Evolutionary conservation across 2,797 vertebrate genomes (phyloP), one percentile per base, ranked within the genome.

Genomic region (Acridotheres tristis): DNA sequence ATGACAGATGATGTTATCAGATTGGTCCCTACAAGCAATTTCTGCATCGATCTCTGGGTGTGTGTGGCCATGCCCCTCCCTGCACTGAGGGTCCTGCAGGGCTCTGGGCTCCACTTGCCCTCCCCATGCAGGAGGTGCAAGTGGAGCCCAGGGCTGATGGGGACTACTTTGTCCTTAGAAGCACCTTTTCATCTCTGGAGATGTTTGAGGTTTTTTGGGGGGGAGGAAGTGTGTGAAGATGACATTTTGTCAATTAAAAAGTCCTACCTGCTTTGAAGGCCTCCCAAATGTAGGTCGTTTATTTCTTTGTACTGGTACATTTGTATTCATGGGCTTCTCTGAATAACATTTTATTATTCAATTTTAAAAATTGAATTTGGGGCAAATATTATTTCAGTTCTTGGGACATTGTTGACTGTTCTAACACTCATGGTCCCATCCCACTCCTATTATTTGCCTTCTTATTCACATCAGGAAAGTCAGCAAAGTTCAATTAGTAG

Each of bases 251-350:
- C 72, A 75, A 16, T 83, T 85, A 48, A 71, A 65, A 76, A 72
- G 53, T 75, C 36, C 54, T 58, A 5, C 19, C 25, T 66, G 65
- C 59, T 92, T 92, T 93, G 83, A 89, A 90, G 57, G 67, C 40
- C 22, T 89, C 50, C 7, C 11, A 66, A 51, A 88, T 91, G 43
- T 90, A 68, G 84, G 90, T 66, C 47, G 10, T 11, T 80, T 76
- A 54, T 80, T 53, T 50, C 81, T 94, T 95, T 94, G 58, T 96
- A 48, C 85, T 79, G 45, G 16, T 34, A 15, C 43, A 40, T 91
- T 84, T 81, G 27, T 59, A 67, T 95, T 91, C 71, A 7, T 27
- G 45, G 42, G 10, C 61, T 85, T 88, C 53, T 90, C 53, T 63
- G 63, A 75, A n/a, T 47, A 76, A 48, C 29, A 3, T 48, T 86